Evolutionary conservation across 2,797 vertebrate genomes (phyloP).

Genomic region (Sebastes vulpes): DNA sequence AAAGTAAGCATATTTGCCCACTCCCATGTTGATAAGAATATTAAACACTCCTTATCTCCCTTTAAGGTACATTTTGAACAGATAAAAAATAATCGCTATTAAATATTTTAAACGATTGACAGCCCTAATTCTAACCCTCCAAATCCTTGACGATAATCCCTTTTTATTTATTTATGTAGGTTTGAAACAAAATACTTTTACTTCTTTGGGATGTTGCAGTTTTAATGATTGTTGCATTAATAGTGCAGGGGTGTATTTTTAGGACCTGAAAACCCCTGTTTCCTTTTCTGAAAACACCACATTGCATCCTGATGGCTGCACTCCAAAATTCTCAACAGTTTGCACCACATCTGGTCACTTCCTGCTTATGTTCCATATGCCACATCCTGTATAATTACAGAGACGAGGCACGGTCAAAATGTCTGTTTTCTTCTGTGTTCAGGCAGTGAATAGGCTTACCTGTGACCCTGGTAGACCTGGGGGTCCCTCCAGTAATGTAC

Average conservation of each 20-base stretch:
- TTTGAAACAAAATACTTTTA: neutral
- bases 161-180: neutral
- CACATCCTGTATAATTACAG: neutral
- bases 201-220: neutral
- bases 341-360: neutral
- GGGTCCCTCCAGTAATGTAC: conserved; percentile 84
- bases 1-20: no score
- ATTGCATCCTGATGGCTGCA: conserved; percentile 1
- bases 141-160: neutral
- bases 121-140: neutral
- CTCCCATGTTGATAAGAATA: no score
- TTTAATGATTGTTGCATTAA: neutral
- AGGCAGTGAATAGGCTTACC: conserved; percentile 75
- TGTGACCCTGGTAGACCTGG: conserved; percentile 85
- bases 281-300: neutral
- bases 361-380: neutral
- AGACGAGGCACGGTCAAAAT: neutral
- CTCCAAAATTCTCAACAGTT: conserved; percentile 5
- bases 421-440: neutral
- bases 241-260: neutral
- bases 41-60: no score
- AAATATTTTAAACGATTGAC: no score
- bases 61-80: no score
- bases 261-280: neutral
- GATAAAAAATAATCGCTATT: no score